Conservation (phyloP, 1,140 invertebrate species). For the Hesperophylax magnus region DNA sequence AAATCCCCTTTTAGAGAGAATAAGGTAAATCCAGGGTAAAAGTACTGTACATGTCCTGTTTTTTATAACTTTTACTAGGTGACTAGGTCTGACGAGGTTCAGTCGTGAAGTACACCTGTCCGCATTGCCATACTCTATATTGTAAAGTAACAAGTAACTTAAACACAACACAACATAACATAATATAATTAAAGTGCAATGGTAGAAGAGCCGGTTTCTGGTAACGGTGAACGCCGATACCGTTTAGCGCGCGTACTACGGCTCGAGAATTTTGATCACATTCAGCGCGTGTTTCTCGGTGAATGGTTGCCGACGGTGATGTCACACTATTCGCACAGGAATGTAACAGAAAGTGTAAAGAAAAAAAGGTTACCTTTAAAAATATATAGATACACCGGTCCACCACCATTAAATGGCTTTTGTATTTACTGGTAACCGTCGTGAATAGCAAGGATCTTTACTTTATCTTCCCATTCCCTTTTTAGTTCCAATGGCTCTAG, state of each 20-base stretch:
- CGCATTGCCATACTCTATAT: not conserved
- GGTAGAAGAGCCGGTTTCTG: conserved; percentile 15
- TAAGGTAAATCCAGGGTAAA: no score
- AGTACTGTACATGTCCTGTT: no score
- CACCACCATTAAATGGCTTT: not conserved
- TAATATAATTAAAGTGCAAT: not conserved
- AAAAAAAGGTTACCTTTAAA: not conserved
- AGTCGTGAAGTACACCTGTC: not conserved
- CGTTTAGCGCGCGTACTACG: conserved; percentile 25
- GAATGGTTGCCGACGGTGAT: not conserved
- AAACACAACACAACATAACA: not conserved
- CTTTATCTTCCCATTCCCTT: no score
- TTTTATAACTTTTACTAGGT: no score
- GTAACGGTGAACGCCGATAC: conserved; percentile 22
- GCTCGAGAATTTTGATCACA: conserved; percentile 14
- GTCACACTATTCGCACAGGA: conserved; percentile 2
- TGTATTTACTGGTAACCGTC: not conserved
- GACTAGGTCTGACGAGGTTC: not conserved
- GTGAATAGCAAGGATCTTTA: no score
- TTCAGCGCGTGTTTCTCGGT: conserved; percentile 7
- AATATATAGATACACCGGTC: not conserved
- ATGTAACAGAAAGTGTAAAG: not conserved
- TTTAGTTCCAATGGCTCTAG: no score
- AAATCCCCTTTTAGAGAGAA: no score
- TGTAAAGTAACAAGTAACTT: not conserved